Evolutionary conservation across 2,113 vertebrate species (phyloP).

Genomic region (Antigone vipio): DNA sequence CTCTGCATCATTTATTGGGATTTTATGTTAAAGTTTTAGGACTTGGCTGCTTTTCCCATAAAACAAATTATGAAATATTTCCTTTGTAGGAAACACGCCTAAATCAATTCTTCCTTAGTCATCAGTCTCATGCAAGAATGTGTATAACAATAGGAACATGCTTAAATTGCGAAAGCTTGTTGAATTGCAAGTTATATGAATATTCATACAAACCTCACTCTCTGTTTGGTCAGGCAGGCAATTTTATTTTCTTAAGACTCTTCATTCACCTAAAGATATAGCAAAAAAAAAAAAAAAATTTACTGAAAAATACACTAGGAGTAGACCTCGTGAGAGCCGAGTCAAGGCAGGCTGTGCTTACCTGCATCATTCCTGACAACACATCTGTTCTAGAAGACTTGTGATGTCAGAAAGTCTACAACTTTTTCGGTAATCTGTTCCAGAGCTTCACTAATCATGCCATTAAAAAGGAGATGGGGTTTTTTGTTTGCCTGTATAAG

Average conservation of each 20-base stretch:
- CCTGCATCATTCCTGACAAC: not conserved
- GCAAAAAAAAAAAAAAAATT: not conserved
- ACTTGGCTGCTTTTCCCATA: not conserved
- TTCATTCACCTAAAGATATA: not conserved
- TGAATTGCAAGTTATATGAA: not conserved
- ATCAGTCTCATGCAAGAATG: not conserved
- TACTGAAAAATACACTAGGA: not conserved
- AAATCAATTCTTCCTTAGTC: not conserved
- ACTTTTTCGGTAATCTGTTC: not conserved
- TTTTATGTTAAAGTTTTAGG: not conserved
- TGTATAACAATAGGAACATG: not conserved
- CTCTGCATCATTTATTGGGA: fast-evolving
- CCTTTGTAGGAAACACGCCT: not conserved
- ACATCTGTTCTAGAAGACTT: not conserved
- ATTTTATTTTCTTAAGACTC: not conserved
- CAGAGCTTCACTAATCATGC: not conserved
- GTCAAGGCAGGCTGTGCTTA: not conserved
- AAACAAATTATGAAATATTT: not conserved
- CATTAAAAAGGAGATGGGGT: not conserved
- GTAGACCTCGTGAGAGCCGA: not conserved
- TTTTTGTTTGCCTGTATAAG: not conserved
- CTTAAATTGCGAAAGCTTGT: not conserved
- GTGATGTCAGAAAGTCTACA: not conserved
- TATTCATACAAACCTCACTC: not conserved
- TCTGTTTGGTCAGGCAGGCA: not conserved